These are phyloP conservation scores for Rhinopomastus cyanomelas DNA, from an alignment of 2,113 vertebrate genomes.

Conservation along the genomic window DNA sequence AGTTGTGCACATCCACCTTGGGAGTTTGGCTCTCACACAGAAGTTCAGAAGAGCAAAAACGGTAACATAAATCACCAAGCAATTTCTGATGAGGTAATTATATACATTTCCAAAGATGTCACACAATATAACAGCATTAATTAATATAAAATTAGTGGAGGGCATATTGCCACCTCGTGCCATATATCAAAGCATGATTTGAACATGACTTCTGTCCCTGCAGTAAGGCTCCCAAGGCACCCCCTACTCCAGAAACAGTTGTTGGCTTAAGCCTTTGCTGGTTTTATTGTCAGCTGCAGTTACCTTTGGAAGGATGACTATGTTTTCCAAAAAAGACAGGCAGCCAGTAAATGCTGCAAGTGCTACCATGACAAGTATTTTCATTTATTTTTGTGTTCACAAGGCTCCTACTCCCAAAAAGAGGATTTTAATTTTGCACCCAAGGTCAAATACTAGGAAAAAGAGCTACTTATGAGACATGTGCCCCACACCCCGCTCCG, in stretches of 20 bases:
- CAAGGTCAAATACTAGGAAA: background rate
- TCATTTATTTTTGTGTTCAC: background rate
- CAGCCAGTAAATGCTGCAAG: background rate
- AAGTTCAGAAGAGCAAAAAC: background rate
- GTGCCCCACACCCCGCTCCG: too few relatives aligned
- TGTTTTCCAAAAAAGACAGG: background rate
- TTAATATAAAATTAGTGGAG: slow-evolving; percentile 25
- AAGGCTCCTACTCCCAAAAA: background rate
- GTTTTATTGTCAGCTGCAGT: background rate
- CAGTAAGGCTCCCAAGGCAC: background rate
- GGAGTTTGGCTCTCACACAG: background rate
- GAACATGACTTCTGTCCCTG: background rate
- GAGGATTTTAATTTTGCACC: background rate
- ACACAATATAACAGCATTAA: slow-evolving; percentile 1
- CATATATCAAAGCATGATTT: slow-evolving; percentile 14
- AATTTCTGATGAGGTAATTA: slow-evolving; percentile 11
- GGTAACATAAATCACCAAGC: slow-evolving; percentile 3
- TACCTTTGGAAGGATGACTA: background rate
- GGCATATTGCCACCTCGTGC: slow-evolving; percentile 2
- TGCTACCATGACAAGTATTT: background rate
- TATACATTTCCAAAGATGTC: slow-evolving; percentile 6
- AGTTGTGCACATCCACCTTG: background rate
- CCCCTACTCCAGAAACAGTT: background rate
- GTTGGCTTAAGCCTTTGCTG: background rate
- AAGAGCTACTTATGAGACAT: background rate